Conservation (phyloP, 2,797 vertebrate genomes). For the Gila robusta region DNA sequence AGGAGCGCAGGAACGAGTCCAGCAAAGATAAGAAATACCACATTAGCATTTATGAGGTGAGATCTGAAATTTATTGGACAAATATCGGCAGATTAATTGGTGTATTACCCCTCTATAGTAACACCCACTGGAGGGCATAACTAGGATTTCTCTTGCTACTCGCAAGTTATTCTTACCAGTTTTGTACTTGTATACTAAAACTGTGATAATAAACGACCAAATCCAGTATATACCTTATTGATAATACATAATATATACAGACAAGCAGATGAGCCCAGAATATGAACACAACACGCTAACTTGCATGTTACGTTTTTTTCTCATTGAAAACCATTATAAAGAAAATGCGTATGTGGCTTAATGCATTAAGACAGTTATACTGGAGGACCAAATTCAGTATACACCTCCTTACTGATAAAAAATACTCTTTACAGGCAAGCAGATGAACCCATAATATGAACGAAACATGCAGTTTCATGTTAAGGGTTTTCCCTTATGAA, state of each 20-base stretch:
- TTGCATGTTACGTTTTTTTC: no score
- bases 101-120: neutral
- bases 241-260: neutral
- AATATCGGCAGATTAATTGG: neutral
- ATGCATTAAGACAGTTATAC: no score
- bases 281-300: neutral
- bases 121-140: neutral
- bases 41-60: conserved; percentile 80
- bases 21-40: neutral
- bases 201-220: neutral
- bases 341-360: no score
- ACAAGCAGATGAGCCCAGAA: neutral
- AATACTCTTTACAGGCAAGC: neutral
- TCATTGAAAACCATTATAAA: neutral
- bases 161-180: neutral
- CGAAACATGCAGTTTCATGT: neutral
- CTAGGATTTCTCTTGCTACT: neutral
- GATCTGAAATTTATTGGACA: neutral
- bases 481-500: neutral
- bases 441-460: neutral
- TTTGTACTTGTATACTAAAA: no score
- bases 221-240: neutral
- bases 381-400: neutral
- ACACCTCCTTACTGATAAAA: neutral
- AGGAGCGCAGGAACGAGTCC: conserved; percentile 60